phyloP scores from a whole-genome alignment of 1,140 invertebrate species.

The Plectrocnemia conspersa region DNA sequence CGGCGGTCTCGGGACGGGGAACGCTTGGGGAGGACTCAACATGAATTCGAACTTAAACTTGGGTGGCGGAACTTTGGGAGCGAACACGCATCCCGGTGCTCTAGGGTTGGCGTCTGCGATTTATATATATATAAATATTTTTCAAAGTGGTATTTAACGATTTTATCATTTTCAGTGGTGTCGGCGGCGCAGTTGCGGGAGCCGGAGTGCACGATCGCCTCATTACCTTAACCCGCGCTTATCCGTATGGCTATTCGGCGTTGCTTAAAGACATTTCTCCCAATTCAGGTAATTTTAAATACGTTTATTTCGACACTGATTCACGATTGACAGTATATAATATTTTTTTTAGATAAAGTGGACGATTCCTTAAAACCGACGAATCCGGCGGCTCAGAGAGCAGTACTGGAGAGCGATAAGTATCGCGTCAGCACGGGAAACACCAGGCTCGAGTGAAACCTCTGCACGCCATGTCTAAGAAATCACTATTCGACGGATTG shows the following conservation, averaged over 20 bases:
- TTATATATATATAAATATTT: conserved; percentile 11
- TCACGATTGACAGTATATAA: conserved; percentile 9
- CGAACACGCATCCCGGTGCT: conserved; percentile 39
- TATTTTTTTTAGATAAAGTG: conserved; percentile 55
- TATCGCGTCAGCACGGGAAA: conserved; percentile 61
- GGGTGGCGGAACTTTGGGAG: conserved; percentile 40
- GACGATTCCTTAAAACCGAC: conserved; percentile 68
- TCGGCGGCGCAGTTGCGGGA: conserved; percentile 30
- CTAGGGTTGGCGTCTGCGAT: conserved; percentile 7
- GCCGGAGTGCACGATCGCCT: conserved; percentile 62
- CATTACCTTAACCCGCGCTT: conserved; percentile 57
- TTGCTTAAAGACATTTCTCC: conserved; percentile 68
- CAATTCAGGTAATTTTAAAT: conserved; percentile 35
- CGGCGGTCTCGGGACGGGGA: conserved; percentile 41
- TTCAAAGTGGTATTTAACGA: not conserved
- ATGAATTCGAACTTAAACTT: not conserved
- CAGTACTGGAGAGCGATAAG: conserved; percentile 52
- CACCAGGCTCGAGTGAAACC: conserved; percentile 56
- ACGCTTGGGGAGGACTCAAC: conserved; percentile 1
- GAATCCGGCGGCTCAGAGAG: conserved; percentile 63
- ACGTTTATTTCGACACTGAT: not conserved
- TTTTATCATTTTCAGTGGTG: conserved; percentile 12
- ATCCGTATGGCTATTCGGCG: conserved; percentile 75
- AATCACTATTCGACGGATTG: conserved; percentile 65
- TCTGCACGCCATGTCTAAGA: conserved; percentile 53